Percentiles rank a stretch among this genome's conserved stretches.
Conservation (phyloP, 2,888 invertebrate genomes). For the Selenia dentaria region DNA sequence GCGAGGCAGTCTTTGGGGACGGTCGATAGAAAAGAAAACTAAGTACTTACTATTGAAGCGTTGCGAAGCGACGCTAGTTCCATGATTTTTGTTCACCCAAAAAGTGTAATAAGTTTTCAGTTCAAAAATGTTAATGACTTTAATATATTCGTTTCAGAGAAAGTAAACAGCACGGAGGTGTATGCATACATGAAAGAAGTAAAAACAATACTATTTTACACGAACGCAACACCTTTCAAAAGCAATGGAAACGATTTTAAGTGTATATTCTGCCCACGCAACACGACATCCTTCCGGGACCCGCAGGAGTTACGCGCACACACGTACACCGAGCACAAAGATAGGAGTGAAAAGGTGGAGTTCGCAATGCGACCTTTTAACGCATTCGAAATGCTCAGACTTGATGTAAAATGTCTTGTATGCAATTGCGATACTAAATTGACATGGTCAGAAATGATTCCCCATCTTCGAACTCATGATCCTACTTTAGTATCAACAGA, state of each 20-base stretch:
- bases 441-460: conserved; percentile 58
- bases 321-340: conserved; percentile 42
- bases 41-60: neutral
- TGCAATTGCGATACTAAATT: conserved; percentile 47
- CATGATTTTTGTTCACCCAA: neutral
- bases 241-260: conserved; percentile 41
- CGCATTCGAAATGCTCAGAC: conserved; percentile 56
- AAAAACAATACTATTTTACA: conserved; percentile 48
- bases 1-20: no score
- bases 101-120: neutral
- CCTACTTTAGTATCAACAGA: conserved; percentile 48
- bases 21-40: no score
- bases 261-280: conserved; percentile 57
- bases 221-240: conserved; percentile 63
- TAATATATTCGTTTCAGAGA: conserved; percentile 1
- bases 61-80: neutral
- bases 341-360: conserved; percentile 44
- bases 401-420: conserved; percentile 53
- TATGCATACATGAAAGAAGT: conserved; percentile 50
- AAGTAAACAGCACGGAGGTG: conserved; percentile 9
- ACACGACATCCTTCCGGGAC: conserved; percentile 44
- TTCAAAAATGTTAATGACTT: neutral
- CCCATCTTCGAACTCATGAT: conserved; percentile 53
- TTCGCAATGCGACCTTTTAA: conserved; percentile 51
- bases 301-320: conserved; percentile 51